Evolutionary conservation across 2,113 vertebrate species (phyloP), one percentile per base, ranked within the genome.

Genomic region (Sinocyclocheilus maitianheensis): DNA sequence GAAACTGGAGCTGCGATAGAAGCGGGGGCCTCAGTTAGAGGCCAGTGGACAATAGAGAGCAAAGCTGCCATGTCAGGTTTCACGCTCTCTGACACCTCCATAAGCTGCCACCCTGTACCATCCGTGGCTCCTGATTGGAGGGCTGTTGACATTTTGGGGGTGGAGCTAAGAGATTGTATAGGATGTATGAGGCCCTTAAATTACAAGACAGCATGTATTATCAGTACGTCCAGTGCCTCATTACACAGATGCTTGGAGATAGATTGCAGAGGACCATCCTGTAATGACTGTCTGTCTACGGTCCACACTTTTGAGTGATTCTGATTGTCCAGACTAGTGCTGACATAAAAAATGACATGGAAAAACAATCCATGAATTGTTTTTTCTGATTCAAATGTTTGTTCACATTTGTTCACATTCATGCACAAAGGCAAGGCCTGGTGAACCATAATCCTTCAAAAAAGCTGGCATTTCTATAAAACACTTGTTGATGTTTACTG

Each of bases 1-100:
- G 94, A 93, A 94, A 95, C 91, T 88, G 8, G 89, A 94, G 89
- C 94, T 83, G 63, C 60, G 60, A 86, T 89, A 69, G 77, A 84
- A 89, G 4, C 62, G 30, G 48, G 34, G 83, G 83, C 85, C 89
- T 91, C 88, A 85, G 80, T 89, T 91, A 92, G 92, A 92, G 90
- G 89, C 88, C 92, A 90, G 89, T 24, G 77, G 88, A 81, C 12
- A n/a, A 51, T 6, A 40, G 84, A 79, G 78, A 85, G 84, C 78
- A 72, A 78, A 77, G 85, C 53, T 87, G 53, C 75, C 37, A 77
- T 89, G 85, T 84, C 83, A 77, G 46, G 80, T 91, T 83, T 87
- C 81, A 83, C 81, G 37, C 46, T 72, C 81, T 40, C 46, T 83
- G 65, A 83, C 81, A 83, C 65, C 65, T 83, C 67, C 46, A 22